Base-by-base conservation (phyloP, 1,140 invertebrate species). In the Aculops lycopersici region DNA sequence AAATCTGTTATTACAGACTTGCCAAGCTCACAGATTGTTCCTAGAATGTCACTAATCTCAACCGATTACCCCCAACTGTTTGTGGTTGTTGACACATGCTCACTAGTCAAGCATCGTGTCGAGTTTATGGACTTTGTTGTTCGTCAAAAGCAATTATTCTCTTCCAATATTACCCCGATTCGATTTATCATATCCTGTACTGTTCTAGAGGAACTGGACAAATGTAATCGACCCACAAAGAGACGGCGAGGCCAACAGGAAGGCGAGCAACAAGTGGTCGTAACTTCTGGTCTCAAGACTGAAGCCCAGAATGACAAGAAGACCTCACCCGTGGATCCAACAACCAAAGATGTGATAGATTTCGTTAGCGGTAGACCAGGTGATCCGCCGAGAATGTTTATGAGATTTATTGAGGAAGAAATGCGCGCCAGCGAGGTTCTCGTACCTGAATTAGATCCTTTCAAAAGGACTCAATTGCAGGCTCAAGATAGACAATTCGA, bases 11-110 rank as follows among this genome's bases (percentile, higher is more conserved):
- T 8, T 8, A 31, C 24, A 8, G 8, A 31, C 8, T 31, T 31
- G n/a, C 24, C 24, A 8, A 8, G n/a, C 8, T 31, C 24, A n/a
- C 24, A n/a, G 8, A 8, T 31, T 8, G 8, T n/a, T n/a, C 8
- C n/a, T n/a, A 31, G n/a, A n/a, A 8, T 8, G 8, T 31, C 24
- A 8, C n/a, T 31, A n/a, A 31, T 31, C n/a, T 8, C 8, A 8
- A n/a, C 8, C 8, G n/a, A 8, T 8, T n/a, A n/a, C 8, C 8
- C 24, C 8, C 24, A 31, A 31, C n/a, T 31, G 24, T 31, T 31
- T n/a, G 8, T 31, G n/a, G 24, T 31, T 40, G 41, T 42, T 24
- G 20, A 40, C 36, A 21, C 31, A 41, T 35, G 15, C 38, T 39
- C 35, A 37, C 45, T 43, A 18, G 21, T 5, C 8, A 17, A 31